Evolutionary conservation across 1,140 invertebrate species (phyloP).

Genomic region (Anastrepha ludens): DNA sequence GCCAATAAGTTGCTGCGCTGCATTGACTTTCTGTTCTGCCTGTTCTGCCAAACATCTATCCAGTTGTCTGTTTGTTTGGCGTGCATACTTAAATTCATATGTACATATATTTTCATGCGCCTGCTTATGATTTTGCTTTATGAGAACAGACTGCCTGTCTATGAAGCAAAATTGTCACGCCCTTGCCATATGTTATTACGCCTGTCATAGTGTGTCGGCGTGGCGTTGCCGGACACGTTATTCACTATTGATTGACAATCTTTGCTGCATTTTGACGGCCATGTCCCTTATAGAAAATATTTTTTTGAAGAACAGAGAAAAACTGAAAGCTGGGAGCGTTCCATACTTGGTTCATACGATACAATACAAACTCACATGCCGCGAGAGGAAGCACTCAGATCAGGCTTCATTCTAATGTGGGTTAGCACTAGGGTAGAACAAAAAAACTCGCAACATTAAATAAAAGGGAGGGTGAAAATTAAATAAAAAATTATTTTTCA

Average conservation of each 20-base stretch:
- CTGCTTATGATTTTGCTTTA: slow-evolving; percentile 29
- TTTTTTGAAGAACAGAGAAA: background rate
- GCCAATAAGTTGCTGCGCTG: slow-evolving; percentile 8
- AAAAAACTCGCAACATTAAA: too few species aligned
- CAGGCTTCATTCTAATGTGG: too few species aligned
- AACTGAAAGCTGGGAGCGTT: background rate
- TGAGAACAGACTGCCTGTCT: slow-evolving; percentile 20
- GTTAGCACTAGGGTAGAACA: too few species aligned
- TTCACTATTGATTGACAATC: slow-evolving; percentile 45
- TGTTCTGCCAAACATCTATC: slow-evolving; percentile 17
- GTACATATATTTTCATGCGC: slow-evolving; percentile 2
- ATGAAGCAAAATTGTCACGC: slow-evolving; percentile 25
- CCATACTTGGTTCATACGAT: background rate
- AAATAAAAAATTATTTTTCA: too few species aligned
- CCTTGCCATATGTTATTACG: slow-evolving; percentile 42
- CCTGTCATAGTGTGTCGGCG: background rate
- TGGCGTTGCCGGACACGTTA: slow-evolving; percentile 51
- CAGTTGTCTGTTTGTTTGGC: background rate
- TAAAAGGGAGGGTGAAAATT: too few species aligned
- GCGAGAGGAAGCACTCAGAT: background rate
- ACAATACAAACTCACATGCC: background rate
- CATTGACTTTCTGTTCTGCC: slow-evolving; percentile 24
- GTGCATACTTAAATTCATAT: background rate
- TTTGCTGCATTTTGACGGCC: slow-evolving; percentile 17
- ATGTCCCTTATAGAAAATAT: slow-evolving; percentile 7